A percentile compares a stretch with the other conserved stretches of the same genome.
These are phyloP conservation scores for Nesidiocoris tenuis DNA, from an alignment of 2,888 invertebrate species.

Conservation along the genomic window DNA sequence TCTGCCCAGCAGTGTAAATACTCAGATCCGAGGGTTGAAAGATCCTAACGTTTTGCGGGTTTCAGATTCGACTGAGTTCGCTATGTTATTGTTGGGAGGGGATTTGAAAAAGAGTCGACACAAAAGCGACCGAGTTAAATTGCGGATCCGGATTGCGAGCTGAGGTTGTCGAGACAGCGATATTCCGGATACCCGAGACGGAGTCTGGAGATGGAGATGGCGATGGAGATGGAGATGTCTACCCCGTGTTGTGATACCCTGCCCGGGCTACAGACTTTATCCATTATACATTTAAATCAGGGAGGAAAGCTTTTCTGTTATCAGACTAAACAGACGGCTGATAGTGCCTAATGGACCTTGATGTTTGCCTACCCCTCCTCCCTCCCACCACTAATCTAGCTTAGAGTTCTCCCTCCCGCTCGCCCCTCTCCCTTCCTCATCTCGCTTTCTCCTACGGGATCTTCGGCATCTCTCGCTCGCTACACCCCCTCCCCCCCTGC, in stretches of 20 bases:
- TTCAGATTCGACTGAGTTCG: not conserved
- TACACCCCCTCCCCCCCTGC: too few relatives aligned
- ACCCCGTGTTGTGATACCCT: constrained; percentile 38
- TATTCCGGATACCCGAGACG: not conserved
- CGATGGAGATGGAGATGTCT: not conserved
- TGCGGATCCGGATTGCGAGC: not conserved
- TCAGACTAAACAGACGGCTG: constrained; percentile 43
- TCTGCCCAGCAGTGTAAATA: constrained; percentile 31
- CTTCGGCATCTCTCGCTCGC: not conserved
- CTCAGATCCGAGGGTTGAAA: constrained; percentile 6
- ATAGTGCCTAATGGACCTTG: constrained; percentile 42
- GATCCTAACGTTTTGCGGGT: too few relatives aligned
- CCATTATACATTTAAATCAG: constrained; percentile 50
- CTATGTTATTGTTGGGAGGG: constrained; percentile 1
- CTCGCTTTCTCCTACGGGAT: not conserved
- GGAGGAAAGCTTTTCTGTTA: constrained; percentile 38
- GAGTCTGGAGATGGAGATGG: not conserved
- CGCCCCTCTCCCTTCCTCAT: constrained; percentile 15
- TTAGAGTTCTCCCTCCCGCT: constrained; percentile 33
- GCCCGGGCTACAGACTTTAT: constrained; percentile 43
- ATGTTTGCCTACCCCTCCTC: constrained; percentile 39
- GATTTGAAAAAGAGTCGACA: not conserved
- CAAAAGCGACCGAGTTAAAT: constrained; percentile 17
- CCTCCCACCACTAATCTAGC: constrained; percentile 44
- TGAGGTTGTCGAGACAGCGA: not conserved